Conservation (phyloP, 2,797 vertebrate genomes). For the Rhodeus uyekii region DNA sequence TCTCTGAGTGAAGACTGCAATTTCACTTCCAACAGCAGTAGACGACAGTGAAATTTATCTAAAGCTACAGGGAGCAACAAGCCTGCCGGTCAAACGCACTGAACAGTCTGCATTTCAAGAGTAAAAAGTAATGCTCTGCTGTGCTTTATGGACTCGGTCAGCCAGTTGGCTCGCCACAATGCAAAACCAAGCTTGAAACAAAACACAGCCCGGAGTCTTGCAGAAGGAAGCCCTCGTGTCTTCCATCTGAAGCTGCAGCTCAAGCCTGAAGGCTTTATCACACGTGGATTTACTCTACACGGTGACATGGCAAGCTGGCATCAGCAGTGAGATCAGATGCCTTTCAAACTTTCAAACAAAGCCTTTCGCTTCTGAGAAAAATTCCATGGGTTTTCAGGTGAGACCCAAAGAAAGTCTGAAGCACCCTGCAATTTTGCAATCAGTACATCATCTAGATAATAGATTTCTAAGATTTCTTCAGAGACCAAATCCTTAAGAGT, state of each 20-base stretch:
- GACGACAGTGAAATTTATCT: not conserved
- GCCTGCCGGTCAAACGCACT: not conserved
- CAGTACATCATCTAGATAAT: not conserved
- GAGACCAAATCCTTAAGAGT: not conserved
- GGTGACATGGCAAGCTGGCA: not conserved
- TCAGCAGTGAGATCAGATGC: too few relatives aligned
- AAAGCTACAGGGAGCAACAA: not conserved
- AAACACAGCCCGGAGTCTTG: not conserved
- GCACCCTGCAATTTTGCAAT: not conserved
- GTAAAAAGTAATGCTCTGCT: not conserved
- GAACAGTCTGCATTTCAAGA: not conserved
- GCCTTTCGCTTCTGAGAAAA: too few relatives aligned
- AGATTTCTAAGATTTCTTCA: not conserved
- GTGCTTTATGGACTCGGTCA: not conserved
- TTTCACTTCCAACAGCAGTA: not conserved
- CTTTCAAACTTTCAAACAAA: too few relatives aligned
- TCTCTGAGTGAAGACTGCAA: not conserved
- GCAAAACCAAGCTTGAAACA: slow-evolving; percentile 21
- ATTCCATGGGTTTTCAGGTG: not conserved
- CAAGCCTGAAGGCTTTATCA: not conserved
- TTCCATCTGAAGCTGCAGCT: not conserved
- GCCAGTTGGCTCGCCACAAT: not conserved
- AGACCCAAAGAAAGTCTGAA: not conserved
- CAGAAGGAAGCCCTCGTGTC: slow-evolving; percentile 21
- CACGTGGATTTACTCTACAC: not conserved